Conservation (phyloP, 2,888 invertebrate species). For the Plusia festucae region DNA sequence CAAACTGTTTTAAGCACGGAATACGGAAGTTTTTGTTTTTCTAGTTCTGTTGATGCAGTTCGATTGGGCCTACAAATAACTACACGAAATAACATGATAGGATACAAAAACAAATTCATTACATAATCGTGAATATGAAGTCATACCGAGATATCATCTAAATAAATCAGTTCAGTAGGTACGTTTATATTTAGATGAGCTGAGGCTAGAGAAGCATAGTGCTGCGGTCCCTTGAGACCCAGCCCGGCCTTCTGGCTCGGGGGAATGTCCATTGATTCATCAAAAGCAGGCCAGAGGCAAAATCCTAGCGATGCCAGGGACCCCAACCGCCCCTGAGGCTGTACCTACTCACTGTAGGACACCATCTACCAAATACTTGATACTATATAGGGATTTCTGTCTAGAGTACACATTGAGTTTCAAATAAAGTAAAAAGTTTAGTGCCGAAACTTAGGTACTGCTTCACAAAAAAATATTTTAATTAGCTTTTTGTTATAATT, state of each 20-base stretch:
- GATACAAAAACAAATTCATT: not conserved
- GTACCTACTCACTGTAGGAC: conserved; percentile 36
- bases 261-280: conserved; percentile 74
- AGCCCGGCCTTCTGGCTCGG: conserved; percentile 62
- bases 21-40: conserved; percentile 13
- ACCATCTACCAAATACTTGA: conserved; percentile 40
- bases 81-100: not conserved
- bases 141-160: conserved; percentile 18
- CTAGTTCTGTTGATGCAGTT: not conserved
- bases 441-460: too few relatives aligned
- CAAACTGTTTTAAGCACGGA: conserved; percentile 33
- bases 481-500: too few relatives aligned
- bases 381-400: conserved; percentile 16
- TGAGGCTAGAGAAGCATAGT: conserved; percentile 34
- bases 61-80: not conserved
- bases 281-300: conserved; percentile 69
- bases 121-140: not conserved
- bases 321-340: conserved; percentile 50
- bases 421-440: too few relatives aligned
- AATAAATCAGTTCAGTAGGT: conserved; percentile 33
- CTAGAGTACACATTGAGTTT: too few relatives aligned
- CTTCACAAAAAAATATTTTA: too few relatives aligned
- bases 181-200: conserved; percentile 52
- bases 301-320: conserved; percentile 59
- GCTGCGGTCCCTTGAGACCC: conserved; percentile 46